A percentile compares a stretch with the other conserved stretches of the same genome.
phyloP scores from a whole-genome alignment of 1,140 invertebrate genomes.

The Aphaenogaster rudis region DNA sequence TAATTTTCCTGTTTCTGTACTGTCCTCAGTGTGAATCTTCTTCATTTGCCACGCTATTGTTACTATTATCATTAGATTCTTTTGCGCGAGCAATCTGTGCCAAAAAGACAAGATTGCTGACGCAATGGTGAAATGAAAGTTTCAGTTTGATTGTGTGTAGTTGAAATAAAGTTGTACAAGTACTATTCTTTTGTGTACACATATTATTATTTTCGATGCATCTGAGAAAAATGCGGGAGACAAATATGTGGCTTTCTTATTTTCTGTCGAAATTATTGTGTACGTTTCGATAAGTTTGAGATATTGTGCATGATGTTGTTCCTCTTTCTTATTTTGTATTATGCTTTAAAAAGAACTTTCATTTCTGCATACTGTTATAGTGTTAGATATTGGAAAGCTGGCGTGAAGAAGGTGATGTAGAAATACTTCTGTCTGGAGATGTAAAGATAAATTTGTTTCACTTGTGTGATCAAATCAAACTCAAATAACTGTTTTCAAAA shows the following conservation, averaged over 20 bases:
- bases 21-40: conserved; percentile 48
- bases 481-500: background rate
- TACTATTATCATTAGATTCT: conserved; percentile 30
- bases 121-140: conserved; percentile 56
- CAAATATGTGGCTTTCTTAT: conserved; percentile 26
- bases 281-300: conserved; percentile 38
- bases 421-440: background rate
- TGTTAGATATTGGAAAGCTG: conserved; percentile 9
- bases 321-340: conserved; percentile 47
- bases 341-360: conserved; percentile 58
- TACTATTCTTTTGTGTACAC: conserved; percentile 13
- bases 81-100: conserved; percentile 22
- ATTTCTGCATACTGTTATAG: conserved; percentile 50
- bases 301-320: conserved; percentile 49
- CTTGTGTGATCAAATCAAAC: background rate
- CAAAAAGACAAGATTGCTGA: conserved; percentile 16
- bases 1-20: conserved; percentile 18
- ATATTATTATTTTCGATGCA: conserved; percentile 9
- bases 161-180: background rate
- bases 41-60: conserved; percentile 26
- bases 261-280: conserved; percentile 35
- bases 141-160: conserved; percentile 43
- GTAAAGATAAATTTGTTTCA: conserved; percentile 8
- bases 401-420: background rate
- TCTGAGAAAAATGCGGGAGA: background rate